Conservation (phyloP, 2,113 vertebrate genomes). For the Calypte anna region DNA sequence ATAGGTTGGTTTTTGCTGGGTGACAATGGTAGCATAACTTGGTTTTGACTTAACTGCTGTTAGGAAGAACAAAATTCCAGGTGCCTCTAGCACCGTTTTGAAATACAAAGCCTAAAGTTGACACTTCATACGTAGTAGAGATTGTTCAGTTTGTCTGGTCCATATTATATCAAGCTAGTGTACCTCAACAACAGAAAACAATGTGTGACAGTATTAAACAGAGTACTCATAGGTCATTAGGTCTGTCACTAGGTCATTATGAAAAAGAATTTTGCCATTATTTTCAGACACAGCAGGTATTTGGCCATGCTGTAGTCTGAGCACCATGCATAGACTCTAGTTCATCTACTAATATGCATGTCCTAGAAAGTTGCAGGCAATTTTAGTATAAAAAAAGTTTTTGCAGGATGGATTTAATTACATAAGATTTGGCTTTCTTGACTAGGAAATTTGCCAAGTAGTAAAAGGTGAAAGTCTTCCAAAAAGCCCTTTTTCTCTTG, state of each 20-base stretch:
- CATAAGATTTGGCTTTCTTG: background rate
- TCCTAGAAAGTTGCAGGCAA: background rate
- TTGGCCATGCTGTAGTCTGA: background rate
- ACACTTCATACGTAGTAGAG: background rate
- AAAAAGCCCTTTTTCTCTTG: background rate
- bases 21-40: background rate
- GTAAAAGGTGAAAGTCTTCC: background rate
- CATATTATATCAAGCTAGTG: background rate
- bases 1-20: background rate
- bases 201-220: slow-evolving; percentile 4
- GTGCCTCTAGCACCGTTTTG: background rate
- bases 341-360: background rate
- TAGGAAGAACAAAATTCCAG: background rate
- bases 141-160: background rate
- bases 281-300: background rate
- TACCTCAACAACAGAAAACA: background rate
- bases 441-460: background rate
- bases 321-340: background rate
- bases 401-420: background rate
- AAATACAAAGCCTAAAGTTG: background rate
- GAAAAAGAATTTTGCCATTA: background rate
- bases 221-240: background rate
- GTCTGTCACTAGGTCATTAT: background rate
- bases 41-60: background rate
- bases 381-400: background rate